Conservation (phyloP, 2,888 invertebrate species). For the Chrysolina americana region DNA sequence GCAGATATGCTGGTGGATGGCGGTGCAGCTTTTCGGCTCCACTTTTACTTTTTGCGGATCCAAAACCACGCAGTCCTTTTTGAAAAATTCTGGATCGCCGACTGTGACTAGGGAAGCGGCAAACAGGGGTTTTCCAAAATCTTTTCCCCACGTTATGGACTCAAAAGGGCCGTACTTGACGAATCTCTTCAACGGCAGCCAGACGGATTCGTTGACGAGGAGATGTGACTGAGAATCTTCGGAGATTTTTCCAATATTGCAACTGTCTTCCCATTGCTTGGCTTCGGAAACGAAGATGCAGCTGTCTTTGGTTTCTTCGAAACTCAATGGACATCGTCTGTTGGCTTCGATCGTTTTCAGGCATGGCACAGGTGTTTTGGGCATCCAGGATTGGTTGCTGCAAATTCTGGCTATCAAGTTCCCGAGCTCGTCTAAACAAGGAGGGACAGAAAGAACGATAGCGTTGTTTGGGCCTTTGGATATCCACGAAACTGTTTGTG, state of each 20-base stretch:
- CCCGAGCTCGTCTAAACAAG: conserved; percentile 60
- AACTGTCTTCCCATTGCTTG: conserved; percentile 54
- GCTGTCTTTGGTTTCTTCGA: conserved; percentile 48
- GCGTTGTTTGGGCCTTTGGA: conserved; percentile 42
- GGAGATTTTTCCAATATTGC: conserved; percentile 23
- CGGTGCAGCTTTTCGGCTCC: conserved; percentile 48
- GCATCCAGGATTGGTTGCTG: conserved; percentile 59
- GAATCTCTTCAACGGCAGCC: conserved; percentile 58
- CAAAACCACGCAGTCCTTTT: conserved; percentile 48
- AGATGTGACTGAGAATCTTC: background rate
- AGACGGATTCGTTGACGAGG: conserved; percentile 45
- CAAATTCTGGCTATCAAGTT: conserved; percentile 59
- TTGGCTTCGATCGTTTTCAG: conserved; percentile 39
- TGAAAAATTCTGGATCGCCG: conserved; percentile 48
- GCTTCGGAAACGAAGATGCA: conserved; percentile 64
- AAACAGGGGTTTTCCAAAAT: conserved; percentile 50
- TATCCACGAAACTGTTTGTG: conserved; percentile 35
- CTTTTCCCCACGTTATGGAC: conserved; percentile 49
- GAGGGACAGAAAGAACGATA: conserved; percentile 61
- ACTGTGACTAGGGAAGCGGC: conserved; percentile 29
- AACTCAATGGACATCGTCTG: conserved; percentile 54
- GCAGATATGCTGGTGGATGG: conserved; percentile 44
- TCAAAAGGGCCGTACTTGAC: conserved; percentile 53
- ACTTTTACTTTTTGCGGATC: conserved; percentile 34
- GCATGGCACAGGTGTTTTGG: conserved; percentile 55